These are phyloP conservation scores for Bergia puertoricense DNA, from an alignment of 92 coral and sea anemone species.

Conservation along the genomic window DNA sequence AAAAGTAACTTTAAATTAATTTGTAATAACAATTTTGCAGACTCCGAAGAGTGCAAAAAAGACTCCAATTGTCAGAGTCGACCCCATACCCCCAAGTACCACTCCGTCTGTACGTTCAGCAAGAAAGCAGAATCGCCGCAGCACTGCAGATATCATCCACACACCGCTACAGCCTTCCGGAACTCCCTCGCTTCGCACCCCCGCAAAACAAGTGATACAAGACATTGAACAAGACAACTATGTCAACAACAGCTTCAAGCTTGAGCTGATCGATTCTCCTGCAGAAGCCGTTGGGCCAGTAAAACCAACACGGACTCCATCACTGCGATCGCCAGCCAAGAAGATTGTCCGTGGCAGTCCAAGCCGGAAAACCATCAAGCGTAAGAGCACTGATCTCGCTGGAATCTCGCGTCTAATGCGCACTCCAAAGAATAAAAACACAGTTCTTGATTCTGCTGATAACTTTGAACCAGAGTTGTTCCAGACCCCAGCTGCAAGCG, in stretches of 20 bases:
- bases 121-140: not conserved
- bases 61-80: slow-evolving; percentile 29
- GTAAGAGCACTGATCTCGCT: slow-evolving; percentile 60
- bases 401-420: slow-evolving; percentile 63
- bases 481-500: slow-evolving; percentile 27
- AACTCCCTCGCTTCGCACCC: slow-evolving; percentile 71
- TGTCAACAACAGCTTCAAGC: slow-evolving; percentile 32
- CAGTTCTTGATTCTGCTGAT: slow-evolving; percentile 52
- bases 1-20: too few relatives aligned
- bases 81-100: slow-evolving; percentile 49
- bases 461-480: slow-evolving; percentile 65
- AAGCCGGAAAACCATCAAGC: slow-evolving; percentile 18
- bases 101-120: slow-evolving; percentile 72
- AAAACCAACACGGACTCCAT: slow-evolving; percentile 60
- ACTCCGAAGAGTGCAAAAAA: slow-evolving; percentile 20
- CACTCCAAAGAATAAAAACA: slow-evolving; percentile 60
- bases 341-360: not conserved
- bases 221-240: not conserved
- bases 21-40: not conserved
- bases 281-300: slow-evolving; percentile 35
- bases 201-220: slow-evolving; percentile 5
- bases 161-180: slow-evolving; percentile 50
- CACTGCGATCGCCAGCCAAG: slow-evolving; percentile 60
- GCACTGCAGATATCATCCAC: not conserved
- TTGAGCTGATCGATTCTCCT: slow-evolving; percentile 32